Conservation (phyloP, 2,888 invertebrate genomes). For the Drosophila aldrichi region DNA sequence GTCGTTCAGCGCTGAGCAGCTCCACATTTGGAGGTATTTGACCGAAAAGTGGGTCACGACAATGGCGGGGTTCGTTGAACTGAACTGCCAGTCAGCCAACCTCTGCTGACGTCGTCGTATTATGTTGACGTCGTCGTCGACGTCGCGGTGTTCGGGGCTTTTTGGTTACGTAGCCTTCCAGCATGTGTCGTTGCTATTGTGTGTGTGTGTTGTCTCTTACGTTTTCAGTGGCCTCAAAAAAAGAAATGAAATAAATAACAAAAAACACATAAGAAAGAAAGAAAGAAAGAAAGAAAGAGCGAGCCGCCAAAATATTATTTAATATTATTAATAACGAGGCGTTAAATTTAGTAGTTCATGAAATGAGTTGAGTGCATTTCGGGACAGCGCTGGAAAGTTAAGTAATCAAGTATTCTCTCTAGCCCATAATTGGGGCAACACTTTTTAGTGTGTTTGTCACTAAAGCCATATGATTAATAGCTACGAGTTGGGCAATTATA, state of each 20-base stretch:
- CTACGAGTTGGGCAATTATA: slow-evolving; percentile 21
- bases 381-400: slow-evolving; percentile 19
- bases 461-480: slow-evolving; percentile 41
- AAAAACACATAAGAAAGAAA: slow-evolving; percentile 22
- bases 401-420: slow-evolving; percentile 35
- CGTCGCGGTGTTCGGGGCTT: slow-evolving; percentile 52
- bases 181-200: slow-evolving; percentile 52
- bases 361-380: slow-evolving; percentile 13
- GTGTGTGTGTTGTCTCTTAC: slow-evolving; percentile 36
- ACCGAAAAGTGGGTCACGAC: slow-evolving; percentile 86
- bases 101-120: slow-evolving; percentile 64
- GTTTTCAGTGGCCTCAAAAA: slow-evolving; percentile 71
- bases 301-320: slow-evolving; percentile 62
- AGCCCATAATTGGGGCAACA: slow-evolving; percentile 39
- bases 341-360: slow-evolving; percentile 42
- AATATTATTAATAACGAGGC: slow-evolving; percentile 69
- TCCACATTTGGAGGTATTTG: slow-evolving; percentile 85
- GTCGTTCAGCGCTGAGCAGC: slow-evolving; percentile 70
- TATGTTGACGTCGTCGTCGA: slow-evolving; percentile 63
- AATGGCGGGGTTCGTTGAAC: slow-evolving; percentile 86
- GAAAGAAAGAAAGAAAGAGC: slow-evolving; percentile 32
- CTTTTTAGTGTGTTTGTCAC: slow-evolving; percentile 13
- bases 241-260: slow-evolving; percentile 18
- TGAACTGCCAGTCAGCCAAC: slow-evolving; percentile 75
- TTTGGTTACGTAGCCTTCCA: slow-evolving; percentile 78